Percentiles rank a stretch among this genome's conserved stretches.
Conservation (phyloP, 1,140 invertebrate species). For the Nylanderia fulva region DNA sequence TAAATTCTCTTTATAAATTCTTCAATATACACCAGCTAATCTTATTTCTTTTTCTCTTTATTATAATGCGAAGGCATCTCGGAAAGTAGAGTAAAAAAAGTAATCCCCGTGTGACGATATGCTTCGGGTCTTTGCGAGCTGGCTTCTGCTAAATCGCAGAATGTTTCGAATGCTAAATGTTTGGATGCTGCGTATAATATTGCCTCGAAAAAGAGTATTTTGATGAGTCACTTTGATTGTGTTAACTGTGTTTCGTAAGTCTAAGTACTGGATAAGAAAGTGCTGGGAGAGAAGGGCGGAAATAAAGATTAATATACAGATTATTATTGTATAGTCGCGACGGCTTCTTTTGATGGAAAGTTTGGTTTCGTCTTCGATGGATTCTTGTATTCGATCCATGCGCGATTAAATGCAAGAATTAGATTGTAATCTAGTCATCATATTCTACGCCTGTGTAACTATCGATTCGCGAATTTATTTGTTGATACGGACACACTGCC, state of each 20-base stretch:
- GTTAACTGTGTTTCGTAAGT: constrained; percentile 27
- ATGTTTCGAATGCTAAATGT: neutral
- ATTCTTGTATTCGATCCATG: constrained; percentile 15
- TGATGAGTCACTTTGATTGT: constrained; percentile 40
- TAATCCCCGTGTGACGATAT: neutral
- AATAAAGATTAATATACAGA: neutral
- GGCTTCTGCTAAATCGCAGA: neutral
- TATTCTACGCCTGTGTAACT: neutral
- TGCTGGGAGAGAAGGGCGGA: neutral
- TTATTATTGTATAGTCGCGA: constrained; percentile 17
- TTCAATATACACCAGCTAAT: neutral
- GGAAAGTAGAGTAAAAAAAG: neutral
- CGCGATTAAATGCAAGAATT: neutral
- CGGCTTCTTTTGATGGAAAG: neutral
- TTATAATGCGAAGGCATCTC: neutral
- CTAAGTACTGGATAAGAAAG: neutral
- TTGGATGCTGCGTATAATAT: constrained; percentile 21
- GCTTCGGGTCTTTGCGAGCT: constrained; percentile 2
- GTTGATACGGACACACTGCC: constrained; percentile 51
- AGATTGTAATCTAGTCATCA: constrained; percentile 32
- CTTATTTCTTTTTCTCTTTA: neutral
- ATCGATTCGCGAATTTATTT: constrained; percentile 38
- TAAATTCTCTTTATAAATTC: neutral
- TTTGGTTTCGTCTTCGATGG: constrained; percentile 1
- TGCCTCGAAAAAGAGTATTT: constrained; percentile 7